Percentiles rank a stretch among this genome's conserved stretches.
Conservation (phyloP, 2,888 invertebrate species). For the Coleophora flavipennella region DNA sequence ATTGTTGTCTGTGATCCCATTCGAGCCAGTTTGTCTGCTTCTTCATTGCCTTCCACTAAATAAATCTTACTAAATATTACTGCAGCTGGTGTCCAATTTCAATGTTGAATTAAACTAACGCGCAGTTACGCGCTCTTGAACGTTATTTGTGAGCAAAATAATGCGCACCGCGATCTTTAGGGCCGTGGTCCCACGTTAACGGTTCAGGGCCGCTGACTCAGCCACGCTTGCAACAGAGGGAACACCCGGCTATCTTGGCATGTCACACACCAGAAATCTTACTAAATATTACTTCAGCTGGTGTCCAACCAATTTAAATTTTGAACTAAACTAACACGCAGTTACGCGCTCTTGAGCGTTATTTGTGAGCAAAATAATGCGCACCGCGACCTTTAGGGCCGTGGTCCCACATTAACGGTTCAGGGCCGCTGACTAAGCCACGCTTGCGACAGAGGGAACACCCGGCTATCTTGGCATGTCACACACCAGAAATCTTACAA, state of each 20-base stretch:
- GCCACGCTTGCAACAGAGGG: conserved; percentile 47
- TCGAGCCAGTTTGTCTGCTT: too few relatives aligned
- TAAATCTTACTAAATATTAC: conserved; percentile 16
- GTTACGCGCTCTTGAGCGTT: conserved; percentile 6
- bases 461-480: conserved; percentile 53
- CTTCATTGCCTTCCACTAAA: too few relatives aligned
- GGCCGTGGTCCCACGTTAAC: conserved; percentile 41
- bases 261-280: conserved; percentile 29
- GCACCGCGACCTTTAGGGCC: conserved; percentile 32
- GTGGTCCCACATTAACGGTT: conserved; percentile 46
- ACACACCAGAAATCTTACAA: conserved; percentile 24
- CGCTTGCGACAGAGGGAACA: conserved; percentile 50
- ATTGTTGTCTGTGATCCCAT: too few relatives aligned
- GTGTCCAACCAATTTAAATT: conserved; percentile 20
- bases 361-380: conserved; percentile 21
- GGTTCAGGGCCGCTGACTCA: conserved; percentile 50
- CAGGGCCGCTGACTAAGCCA: conserved; percentile 50
- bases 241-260: conserved; percentile 58
- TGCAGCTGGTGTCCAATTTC: conserved; percentile 24
- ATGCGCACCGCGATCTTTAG: conserved; percentile 29
- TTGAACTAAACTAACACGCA: conserved; percentile 13
- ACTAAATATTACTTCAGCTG: conserved; percentile 19
- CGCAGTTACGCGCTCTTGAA: conserved; percentile 7
- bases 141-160: conserved; percentile 20
- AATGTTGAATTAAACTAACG: conserved; percentile 16